These are phyloP conservation scores for Corythaixoides concolor DNA, from an alignment of 2,113 vertebrate species.

Conservation along the genomic window DNA sequence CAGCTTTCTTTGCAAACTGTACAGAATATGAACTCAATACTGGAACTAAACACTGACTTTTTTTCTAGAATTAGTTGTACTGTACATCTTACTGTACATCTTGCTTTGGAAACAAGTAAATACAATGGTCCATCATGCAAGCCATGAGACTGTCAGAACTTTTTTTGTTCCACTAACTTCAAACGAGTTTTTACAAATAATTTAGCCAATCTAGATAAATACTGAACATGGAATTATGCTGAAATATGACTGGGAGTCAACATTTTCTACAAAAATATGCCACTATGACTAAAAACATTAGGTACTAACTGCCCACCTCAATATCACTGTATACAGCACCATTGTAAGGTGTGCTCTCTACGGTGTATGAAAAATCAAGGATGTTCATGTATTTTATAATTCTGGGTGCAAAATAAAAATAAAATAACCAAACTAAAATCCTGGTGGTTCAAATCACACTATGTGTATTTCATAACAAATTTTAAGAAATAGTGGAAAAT, in stretches of 20 bases:
- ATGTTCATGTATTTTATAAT: background rate
- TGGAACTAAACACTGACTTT: background rate
- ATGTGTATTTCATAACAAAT: background rate
- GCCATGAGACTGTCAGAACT: conserved; percentile 24
- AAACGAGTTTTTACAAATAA: conserved; percentile 52
- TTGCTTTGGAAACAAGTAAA: conserved; percentile 43
- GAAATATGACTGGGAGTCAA: background rate
- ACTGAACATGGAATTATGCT: conserved; percentile 13
- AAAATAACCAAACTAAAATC: background rate
- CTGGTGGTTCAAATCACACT: background rate
- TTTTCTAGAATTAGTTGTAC: background rate
- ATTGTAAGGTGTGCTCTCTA: background rate
- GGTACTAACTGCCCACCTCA: conserved; percentile 36
- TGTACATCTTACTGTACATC: conserved; percentile 33
- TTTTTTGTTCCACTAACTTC: conserved; percentile 57
- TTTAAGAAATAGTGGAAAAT: background rate
- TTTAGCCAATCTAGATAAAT: conserved; percentile 47
- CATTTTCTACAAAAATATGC: background rate
- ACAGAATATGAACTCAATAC: background rate
- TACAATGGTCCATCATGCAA: conserved; percentile 57
- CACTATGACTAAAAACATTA: conserved; percentile 19
- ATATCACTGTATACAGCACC: background rate
- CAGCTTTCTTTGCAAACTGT: conserved; percentile 21
- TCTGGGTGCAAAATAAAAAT: background rate
- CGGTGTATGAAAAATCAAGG: background rate